Evolutionary conservation across 2,888 invertebrate species (phyloP), one percentile per base, ranked within the genome.

Genomic region (Chirona hameri): DNA sequence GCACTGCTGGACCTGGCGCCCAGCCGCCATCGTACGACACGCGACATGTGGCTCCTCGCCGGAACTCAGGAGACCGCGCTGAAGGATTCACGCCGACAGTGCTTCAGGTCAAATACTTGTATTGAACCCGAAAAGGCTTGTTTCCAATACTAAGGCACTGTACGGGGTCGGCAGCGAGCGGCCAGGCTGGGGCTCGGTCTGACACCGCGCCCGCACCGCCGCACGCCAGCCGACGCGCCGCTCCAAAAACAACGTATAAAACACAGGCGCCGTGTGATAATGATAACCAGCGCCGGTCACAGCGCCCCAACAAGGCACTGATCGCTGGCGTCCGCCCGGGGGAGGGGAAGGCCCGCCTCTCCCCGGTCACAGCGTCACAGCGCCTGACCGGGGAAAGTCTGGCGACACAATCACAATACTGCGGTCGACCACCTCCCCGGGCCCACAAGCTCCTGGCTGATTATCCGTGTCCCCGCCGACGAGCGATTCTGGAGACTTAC

Each of bases 221-320:
- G 7, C 72, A 72, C 72, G 15, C 24, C 60, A 7, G 60, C 15
- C 29, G 72, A 3, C 72, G 31, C 39, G 31, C 72, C 9, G 31
- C 72, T 31, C 12, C 72, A 72, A 39, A 39, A 76, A 76, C 46
- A 76, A 46, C 46, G 76, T 76, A 76, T 76, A 76, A 76, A 76
- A 76, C 65, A 65, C 21, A 10, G n/a, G 2, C 65, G 10, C 65
- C 65, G 65, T 27, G 52, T 52, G 60, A 65, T n/a, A 65, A 27
- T 27, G 65, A 1, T 27, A 65, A 27, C 65, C 7, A 27, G 65
- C n/a, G 27, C 27, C 27, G n/a, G n/a, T 24, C 60, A 24, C 24
- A 24, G 60, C 24, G 60, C 7, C 1, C 24, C 60, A 3, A 24
- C 21, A 21, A 21, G 60, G 24, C 60, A 60, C 60, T 60, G 60